Conservation (phyloP, 2,113 vertebrate genomes). For the Hippocampus guttulatus region DNA sequence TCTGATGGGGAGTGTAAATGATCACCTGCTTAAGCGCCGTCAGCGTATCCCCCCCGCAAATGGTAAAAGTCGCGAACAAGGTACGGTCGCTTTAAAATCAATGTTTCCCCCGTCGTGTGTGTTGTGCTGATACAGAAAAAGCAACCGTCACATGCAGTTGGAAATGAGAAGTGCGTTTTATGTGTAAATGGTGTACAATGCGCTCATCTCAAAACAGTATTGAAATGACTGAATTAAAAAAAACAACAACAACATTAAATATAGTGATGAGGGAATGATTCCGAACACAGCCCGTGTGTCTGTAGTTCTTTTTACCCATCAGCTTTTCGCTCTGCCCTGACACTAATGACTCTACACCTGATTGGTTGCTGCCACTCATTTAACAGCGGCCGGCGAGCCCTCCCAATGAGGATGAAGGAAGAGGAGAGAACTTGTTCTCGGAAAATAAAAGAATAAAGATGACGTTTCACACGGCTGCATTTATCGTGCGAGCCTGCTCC, state of each 20-base stretch:
- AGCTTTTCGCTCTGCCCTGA: slow-evolving; percentile 20
- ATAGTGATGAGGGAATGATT: neutral
- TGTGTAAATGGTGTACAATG: too few relatives aligned
- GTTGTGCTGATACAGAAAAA: neutral
- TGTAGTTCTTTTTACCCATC: slow-evolving; percentile 43
- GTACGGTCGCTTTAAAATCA: too few relatives aligned
- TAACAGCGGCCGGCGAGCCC: slow-evolving; percentile 12
- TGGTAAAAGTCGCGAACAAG: too few relatives aligned
- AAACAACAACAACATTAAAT: too few relatives aligned
- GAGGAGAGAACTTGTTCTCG: slow-evolving; percentile 32
- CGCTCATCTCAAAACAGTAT: too few relatives aligned
- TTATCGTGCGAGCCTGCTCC: slow-evolving; percentile 27
- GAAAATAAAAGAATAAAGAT: neutral
- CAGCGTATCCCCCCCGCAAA: too few relatives aligned
- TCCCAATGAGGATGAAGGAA: slow-evolving; percentile 31
- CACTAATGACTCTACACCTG: slow-evolving; percentile 6
- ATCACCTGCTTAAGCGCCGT: too few relatives aligned
- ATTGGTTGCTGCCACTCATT: slow-evolving; percentile 43
- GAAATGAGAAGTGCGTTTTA: too few relatives aligned
- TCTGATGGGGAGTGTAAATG: too few relatives aligned
- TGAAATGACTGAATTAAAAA: too few relatives aligned
- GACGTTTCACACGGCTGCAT: slow-evolving; percentile 8
- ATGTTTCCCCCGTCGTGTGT: too few relatives aligned
- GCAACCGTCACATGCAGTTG: neutral
- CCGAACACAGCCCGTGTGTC: slow-evolving; percentile 19